These are phyloP conservation scores for Eciton burchellii DNA, from an alignment of 1,140 invertebrate species.

Conservation along the genomic window DNA sequence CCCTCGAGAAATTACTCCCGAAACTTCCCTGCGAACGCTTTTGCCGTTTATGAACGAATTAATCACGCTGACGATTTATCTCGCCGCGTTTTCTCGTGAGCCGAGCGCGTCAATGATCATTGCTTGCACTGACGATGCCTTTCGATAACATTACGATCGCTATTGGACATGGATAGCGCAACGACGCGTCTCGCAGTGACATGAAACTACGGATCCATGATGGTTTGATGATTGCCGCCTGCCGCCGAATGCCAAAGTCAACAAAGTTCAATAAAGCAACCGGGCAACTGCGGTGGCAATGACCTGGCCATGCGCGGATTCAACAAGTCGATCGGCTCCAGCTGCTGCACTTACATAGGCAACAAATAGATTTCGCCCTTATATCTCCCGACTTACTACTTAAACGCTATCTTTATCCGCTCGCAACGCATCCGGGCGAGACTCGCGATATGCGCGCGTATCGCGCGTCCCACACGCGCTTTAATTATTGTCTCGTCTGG, in stretches of 20 bases:
- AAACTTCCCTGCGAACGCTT: not conserved
- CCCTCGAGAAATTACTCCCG: not conserved
- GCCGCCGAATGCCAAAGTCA: conserved; percentile 57
- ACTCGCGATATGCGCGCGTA: not conserved
- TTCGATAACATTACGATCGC: not conserved
- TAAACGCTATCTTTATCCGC: conserved; percentile 6
- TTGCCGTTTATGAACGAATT: not conserved
- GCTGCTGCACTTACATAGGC: conserved; percentile 48
- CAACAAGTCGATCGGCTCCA: conserved; percentile 56
- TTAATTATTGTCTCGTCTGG: conserved; percentile 2
- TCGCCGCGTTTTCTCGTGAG: not conserved
- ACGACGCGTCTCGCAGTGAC: not conserved
- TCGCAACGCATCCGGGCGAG: not conserved
- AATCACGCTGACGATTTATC: not conserved
- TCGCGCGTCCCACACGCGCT: not conserved
- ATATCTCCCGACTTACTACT: conserved; percentile 41
- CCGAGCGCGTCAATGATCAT: not conserved
- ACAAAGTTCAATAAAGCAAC: conserved; percentile 50
- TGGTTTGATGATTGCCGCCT: conserved; percentile 47
- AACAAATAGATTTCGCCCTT: conserved; percentile 65
- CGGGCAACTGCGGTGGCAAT: conserved; percentile 54
- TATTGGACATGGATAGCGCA: not conserved
- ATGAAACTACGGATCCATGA: conserved; percentile 46
- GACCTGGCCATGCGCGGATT: conserved; percentile 47
- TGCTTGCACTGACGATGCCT: not conserved